Evolutionary conservation across 2,113 vertebrate species (phyloP), one percentile per base, ranked within the genome.

Genomic region (Cervus canadensis): DNA sequence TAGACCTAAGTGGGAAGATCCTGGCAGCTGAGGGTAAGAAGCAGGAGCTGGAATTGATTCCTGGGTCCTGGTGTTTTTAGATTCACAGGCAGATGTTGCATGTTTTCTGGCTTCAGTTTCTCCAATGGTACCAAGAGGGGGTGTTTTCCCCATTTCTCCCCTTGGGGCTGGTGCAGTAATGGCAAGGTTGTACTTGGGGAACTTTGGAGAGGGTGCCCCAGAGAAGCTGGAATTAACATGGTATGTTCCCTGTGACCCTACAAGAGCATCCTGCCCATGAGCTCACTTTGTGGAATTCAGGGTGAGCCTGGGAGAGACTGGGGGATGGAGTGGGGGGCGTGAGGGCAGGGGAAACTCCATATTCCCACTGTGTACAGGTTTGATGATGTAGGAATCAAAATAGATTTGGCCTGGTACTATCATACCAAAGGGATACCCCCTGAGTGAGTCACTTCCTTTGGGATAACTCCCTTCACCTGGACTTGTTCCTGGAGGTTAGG

Each of bases 361-460:
- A n/a, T 52, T 76, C 79, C 76, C 45, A 84, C 91, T 91, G 79
- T 56, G 94, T 87, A 87, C 23, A 91, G 82, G 64, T 94, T 98
- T 96, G 96, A 93, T 97, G 96, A 92, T 96, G 91, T 40, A 82
- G 97, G 87, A 98, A 97, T 95, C 78, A 89, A 97, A 98, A 97
- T 84, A 97, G 92, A 98, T 91, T 94, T 97, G 12, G 36, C 74
- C 48, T 86, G 89, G 84, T 50, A 90, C 90, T 90, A 96, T 95
- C 95, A 76, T 98, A 98, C 97, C 97, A 96, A 86, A 98, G 96
- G 95, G 91, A 97, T 0, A 3, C 93, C 96, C 97, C 97, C 97
- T 97, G 97, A 97, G 87, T 98, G 98, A 98, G 95, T 98, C 98
- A 98, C 84, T 94, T 97, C 96, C 93, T 93, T 89, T 96, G 97